A percentile compares a stretch with the other conserved stretches of the same genome.
Conservation (phyloP, 2,113 vertebrate species). For the Stegastes partitus region DNA sequence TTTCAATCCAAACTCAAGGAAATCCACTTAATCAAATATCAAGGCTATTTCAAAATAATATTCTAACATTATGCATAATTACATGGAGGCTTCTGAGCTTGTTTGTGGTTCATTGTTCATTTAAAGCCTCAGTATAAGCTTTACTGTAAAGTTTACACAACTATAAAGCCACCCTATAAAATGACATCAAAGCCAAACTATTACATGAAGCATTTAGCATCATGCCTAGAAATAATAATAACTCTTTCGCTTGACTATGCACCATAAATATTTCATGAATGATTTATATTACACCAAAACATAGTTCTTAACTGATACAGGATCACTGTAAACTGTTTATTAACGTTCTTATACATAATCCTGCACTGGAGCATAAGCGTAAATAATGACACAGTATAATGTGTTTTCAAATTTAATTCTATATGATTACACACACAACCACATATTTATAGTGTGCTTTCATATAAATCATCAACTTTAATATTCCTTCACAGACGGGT, state of each 20-base stretch:
- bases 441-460: no score
- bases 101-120: not conserved
- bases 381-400: no score
- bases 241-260: not conserved
- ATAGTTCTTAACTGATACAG: no score
- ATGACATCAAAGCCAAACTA: not conserved
- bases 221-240: not conserved
- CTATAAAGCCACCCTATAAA: not conserved
- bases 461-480: not conserved
- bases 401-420: not conserved
- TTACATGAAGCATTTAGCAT: not conserved
- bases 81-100: not conserved
- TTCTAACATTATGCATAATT: not conserved
- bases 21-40: slow-evolving; percentile 3
- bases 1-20: not conserved
- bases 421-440: not conserved
- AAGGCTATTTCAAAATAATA: not conserved
- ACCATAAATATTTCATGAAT: not conserved
- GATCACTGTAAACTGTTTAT: no score
- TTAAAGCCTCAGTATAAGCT: not conserved
- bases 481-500: not conserved
- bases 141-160: not conserved
- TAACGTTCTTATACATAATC: no score
- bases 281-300: no score
- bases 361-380: no score